A percentile compares a stretch with the other conserved stretches of the same genome.
phyloP scores from a whole-genome alignment of 2,113 vertebrate genomes.

The Erpornis zantholeuca region DNA sequence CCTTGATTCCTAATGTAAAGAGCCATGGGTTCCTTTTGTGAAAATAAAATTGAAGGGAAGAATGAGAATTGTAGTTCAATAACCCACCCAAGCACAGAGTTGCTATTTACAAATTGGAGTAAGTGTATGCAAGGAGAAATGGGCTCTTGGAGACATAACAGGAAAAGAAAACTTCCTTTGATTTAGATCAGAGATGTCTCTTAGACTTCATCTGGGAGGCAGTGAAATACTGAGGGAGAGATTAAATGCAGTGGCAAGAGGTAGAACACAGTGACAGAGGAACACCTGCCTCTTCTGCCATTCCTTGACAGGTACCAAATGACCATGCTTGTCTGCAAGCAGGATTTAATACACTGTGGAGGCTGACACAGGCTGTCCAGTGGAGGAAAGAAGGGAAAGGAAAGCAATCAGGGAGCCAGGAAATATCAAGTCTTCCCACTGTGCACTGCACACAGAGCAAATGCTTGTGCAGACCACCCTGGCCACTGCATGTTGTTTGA shows the following conservation, averaged over 20 bases:
- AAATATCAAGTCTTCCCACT: background rate
- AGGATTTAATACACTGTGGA: background rate
- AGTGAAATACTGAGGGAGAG: background rate
- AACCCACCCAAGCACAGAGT: background rate
- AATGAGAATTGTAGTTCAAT: background rate
- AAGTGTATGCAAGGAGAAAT: background rate
- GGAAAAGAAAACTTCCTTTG: conserved; percentile 36
- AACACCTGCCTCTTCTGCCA: background rate
- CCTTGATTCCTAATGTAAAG: background rate
- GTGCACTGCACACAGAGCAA: background rate
- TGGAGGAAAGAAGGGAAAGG: background rate
- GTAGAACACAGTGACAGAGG: background rate
- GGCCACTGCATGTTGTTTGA: background rate
- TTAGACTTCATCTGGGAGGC: background rate
- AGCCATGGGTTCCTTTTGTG: background rate
- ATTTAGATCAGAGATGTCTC: background rate
- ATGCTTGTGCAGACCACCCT: background rate
- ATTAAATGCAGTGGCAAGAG: background rate
- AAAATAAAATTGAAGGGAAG: background rate
- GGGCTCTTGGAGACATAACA: conserved; percentile 16
- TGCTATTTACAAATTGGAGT: background rate
- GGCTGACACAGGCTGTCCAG: background rate
- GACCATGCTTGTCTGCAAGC: background rate
- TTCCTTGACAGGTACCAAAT: background rate
- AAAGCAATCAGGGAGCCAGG: background rate